Evolutionary conservation across 37 sponge, comb jelly and placozoan species (phyloP), one percentile per base, ranked within the genome.

Genomic region (Hexactinellida sp.): DNA sequence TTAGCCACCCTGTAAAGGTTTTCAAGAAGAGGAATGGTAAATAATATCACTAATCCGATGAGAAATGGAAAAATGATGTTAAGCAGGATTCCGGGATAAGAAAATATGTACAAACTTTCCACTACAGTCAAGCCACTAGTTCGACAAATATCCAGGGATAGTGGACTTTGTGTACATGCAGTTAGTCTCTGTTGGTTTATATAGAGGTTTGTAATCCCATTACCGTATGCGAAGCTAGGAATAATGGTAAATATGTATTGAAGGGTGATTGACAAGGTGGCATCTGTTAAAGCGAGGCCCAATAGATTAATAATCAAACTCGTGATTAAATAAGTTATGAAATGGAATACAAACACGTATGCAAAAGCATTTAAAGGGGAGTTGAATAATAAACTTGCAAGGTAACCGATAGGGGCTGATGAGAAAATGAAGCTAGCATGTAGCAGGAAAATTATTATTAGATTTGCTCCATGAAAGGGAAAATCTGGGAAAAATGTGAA

Each of bases 401-500:
- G 47, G 47, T 41, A 41, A 41, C 10, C 47, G 10, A 41, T 41
- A 41, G 13, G 47, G 10, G 13, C 10, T 16, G 47, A 5, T 16
- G 10, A 16, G 47, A 41, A 16, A 13, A 41, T 41, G 13, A 16
- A 41, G 47, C 10, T 16, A 13, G 13, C 94, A 90, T 94, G 37
- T 3, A 95, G 76, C 0, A 97, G 51, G 51, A 90, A 85, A 1
- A 97, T 82, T 5, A 91, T 91, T 36, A 63, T 89, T 0, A 93
- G 83, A n/a, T 86, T 88, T 1, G 34, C 39, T 13, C 90, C 91
- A 0, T 13, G 85, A 83, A 83, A 93, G 16, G 88, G 90, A 25
- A 90, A 87, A 10, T 92, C 54, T 54, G 90, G 84, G 55, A 95
- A 94, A 1, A 91, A 92, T 24, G 92, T 90, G 90, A 95, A 93